phyloP scores from a whole-genome alignment of 2,113 vertebrate species.

The Rousettus leschenaultii region DNA sequence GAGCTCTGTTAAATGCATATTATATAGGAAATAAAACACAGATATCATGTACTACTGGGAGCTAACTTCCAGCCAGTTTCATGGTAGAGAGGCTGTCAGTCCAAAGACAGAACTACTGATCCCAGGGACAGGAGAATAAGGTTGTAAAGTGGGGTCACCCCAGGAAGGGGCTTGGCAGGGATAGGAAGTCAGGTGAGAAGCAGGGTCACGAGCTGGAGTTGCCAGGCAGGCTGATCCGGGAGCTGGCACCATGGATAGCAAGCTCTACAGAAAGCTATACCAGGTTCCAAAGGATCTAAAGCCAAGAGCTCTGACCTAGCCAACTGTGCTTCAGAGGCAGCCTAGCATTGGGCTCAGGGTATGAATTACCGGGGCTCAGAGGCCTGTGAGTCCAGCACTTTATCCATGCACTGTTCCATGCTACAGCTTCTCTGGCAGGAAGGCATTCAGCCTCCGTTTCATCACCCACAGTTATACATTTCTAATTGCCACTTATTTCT shows the following conservation, averaged over 20 bases:
- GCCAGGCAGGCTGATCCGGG: background rate
- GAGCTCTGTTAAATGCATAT: background rate
- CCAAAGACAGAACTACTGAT: background rate
- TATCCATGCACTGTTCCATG: background rate
- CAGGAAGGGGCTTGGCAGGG: background rate
- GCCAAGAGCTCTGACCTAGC: background rate
- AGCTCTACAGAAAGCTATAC: background rate
- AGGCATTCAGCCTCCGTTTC: background rate
- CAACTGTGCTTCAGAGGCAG: background rate
- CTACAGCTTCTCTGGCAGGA: background rate
- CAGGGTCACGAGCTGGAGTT: background rate
- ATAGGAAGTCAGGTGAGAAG: background rate
- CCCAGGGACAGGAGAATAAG: background rate
- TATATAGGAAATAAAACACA: background rate
- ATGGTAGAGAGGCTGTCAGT: background rate
- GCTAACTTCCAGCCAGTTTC: background rate
- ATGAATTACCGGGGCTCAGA: background rate
- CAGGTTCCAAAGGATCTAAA: background rate
- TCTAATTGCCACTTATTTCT: slow-evolving; percentile 13
- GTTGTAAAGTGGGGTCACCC: background rate
- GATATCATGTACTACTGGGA: background rate
- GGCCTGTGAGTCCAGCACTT: background rate
- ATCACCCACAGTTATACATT: background rate
- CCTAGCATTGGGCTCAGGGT: background rate
- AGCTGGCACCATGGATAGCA: background rate